These are phyloP conservation scores for Corythoichthys intestinalis DNA, from an alignment of 2,113 vertebrate species.

Conservation along the genomic window DNA sequence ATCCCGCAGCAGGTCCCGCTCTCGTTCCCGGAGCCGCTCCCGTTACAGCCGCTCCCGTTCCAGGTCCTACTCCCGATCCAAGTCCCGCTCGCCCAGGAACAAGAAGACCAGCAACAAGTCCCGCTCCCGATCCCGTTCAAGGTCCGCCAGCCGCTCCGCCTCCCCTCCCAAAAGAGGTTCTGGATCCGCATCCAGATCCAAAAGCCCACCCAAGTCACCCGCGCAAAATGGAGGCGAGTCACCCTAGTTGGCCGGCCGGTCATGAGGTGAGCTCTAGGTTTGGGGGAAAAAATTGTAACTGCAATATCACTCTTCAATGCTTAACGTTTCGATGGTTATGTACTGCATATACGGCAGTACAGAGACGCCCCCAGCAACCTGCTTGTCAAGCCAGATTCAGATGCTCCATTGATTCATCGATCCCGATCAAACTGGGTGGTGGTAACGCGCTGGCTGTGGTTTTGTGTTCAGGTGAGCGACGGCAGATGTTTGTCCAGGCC, in stretches of 20 bases:
- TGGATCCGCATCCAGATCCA: slow-evolving; percentile 89
- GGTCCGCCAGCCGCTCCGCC: slow-evolving; percentile 80
- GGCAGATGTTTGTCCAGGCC: not conserved
- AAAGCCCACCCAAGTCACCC: slow-evolving; percentile 90
- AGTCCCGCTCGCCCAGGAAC: slow-evolving; percentile 74
- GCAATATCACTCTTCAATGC: no score
- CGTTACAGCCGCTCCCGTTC: slow-evolving; percentile 83
- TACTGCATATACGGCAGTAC: no score
- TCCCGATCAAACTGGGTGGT: not conserved
- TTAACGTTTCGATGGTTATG: no score
- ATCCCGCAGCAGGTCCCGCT: slow-evolving; percentile 81
- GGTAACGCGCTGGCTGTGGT: not conserved
- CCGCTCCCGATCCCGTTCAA: slow-evolving; percentile 85
- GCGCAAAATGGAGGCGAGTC: slow-evolving; percentile 83
- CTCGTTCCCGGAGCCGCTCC: slow-evolving; percentile 82
- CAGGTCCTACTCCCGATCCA: slow-evolving; percentile 80
- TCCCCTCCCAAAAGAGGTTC: slow-evolving; percentile 79
- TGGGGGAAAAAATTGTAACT: no score
- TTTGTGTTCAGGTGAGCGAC: not conserved
- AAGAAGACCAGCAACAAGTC: slow-evolving; percentile 83
- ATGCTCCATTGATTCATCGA: no score
- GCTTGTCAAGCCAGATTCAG: no score
- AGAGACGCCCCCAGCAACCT: no score
- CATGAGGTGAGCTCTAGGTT: no score
- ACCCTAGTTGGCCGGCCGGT: slow-evolving; percentile 48